phyloP scores from a whole-genome alignment of 2,113 vertebrate genomes.

The Hystrix cristata region DNA sequence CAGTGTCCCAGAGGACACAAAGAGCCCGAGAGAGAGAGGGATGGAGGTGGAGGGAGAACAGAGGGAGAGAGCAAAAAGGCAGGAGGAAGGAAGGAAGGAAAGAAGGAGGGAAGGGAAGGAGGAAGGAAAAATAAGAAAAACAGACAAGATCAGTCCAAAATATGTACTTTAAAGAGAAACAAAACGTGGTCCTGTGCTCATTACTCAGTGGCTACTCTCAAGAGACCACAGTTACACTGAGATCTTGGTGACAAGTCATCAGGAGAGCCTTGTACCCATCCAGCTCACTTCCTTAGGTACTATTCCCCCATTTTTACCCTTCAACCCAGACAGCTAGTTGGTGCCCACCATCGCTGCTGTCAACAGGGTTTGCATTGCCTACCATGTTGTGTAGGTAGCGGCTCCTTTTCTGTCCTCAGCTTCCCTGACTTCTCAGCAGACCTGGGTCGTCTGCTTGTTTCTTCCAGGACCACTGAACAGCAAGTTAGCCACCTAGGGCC shows the following conservation, averaged over 20 bases:
- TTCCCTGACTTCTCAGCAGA: neutral
- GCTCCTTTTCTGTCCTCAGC: neutral
- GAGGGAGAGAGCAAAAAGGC: neutral
- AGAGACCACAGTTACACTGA: conserved; percentile 28
- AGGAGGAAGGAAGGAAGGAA: neutral
- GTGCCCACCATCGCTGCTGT: neutral
- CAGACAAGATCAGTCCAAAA: neutral
- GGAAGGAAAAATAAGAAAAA: neutral
- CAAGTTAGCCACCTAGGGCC: neutral
- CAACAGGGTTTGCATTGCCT: neutral
- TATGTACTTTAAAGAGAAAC: conserved; percentile 33
- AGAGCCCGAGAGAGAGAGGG: neutral
- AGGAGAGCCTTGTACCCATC: neutral
- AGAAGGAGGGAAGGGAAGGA: neutral
- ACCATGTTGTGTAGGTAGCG: neutral
- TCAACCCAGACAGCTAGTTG: neutral
- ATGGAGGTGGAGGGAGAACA: neutral
- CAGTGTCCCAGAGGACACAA: neutral
- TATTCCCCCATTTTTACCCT: neutral
- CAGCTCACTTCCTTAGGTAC: neutral
- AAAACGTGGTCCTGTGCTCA: neutral
- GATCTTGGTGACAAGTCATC: neutral
- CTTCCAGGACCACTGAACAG: neutral
- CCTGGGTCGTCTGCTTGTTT: neutral
- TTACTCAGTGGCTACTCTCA: neutral